Evolutionary conservation across 2,797 vertebrate species (phyloP).

Genomic region (Mormyrops attenuatus): DNA sequence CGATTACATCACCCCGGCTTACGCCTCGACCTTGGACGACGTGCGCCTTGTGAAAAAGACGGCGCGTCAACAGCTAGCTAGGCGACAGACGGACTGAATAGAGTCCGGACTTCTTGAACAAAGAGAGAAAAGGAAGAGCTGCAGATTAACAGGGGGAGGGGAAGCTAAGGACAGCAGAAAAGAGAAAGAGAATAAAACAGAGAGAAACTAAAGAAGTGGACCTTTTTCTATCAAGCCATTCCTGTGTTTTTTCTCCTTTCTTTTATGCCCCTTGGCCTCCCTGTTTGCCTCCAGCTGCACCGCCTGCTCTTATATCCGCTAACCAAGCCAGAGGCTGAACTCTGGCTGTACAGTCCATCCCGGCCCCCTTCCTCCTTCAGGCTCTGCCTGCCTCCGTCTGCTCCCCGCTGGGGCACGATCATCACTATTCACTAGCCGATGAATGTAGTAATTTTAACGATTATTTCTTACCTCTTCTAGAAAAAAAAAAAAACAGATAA

Average conservation of each 20-base stretch:
- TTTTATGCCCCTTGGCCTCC: slow-evolving; percentile 1
- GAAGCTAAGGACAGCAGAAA: slow-evolving; percentile 23
- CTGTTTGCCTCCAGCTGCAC: not conserved
- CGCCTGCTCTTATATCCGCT: slow-evolving; percentile 8
- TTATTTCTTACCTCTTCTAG: not conserved
- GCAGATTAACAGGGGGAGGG: slow-evolving; percentile 32
- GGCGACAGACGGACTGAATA: slow-evolving; percentile 40
- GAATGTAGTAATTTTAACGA: not conserved
- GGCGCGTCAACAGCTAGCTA: slow-evolving; percentile 11
- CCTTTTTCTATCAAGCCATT: not conserved
- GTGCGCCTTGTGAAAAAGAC: slow-evolving; percentile 29
- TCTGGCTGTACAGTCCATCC: not conserved
- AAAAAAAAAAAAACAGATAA: not conserved
- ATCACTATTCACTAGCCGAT: not conserved
- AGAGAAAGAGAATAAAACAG: slow-evolving; percentile 28
- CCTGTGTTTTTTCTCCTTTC: not conserved
- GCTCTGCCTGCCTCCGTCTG: not conserved
- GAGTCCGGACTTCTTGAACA: slow-evolving; percentile 33
- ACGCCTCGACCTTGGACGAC: slow-evolving; percentile 4
- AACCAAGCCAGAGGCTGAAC: not conserved
- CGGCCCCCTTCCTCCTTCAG: not conserved
- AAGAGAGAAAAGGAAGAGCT: slow-evolving; percentile 21
- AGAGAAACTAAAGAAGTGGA: slow-evolving; percentile 27
- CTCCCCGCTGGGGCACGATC: not conserved
- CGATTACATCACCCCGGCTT: slow-evolving; percentile 20